These are phyloP conservation scores for Pemphredon lugubris DNA, from an alignment of 2,888 invertebrate genomes.

Conservation along the genomic window DNA sequence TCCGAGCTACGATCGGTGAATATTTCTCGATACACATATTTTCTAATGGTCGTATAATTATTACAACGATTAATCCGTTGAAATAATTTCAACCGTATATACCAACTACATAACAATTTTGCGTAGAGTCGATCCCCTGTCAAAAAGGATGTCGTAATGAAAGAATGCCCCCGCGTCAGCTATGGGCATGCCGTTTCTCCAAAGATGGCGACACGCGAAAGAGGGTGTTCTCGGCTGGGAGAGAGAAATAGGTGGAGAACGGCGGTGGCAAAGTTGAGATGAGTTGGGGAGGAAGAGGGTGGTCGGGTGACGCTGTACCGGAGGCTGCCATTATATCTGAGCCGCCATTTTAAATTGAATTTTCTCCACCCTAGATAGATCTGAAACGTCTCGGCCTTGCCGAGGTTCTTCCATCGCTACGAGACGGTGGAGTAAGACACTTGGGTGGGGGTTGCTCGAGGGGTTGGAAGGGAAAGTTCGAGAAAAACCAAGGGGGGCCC, in stretches of 20 bases:
- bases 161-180: constrained; percentile 66
- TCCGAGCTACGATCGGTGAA: no score
- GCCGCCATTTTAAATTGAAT: constrained; percentile 81
- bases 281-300: constrained; percentile 71
- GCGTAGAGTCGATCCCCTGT: not conserved
- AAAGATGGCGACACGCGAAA: constrained; percentile 70
- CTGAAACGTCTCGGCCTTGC: constrained; percentile 78
- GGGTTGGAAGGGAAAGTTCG: constrained; percentile 26
- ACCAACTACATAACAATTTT: not conserved
- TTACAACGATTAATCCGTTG: not conserved
- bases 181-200: constrained; percentile 70
- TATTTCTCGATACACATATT: no score
- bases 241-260: constrained; percentile 66
- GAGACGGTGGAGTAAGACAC: constrained; percentile 50
- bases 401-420: constrained; percentile 63
- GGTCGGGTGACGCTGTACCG: constrained; percentile 77
- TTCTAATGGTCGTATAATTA: no score
- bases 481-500: constrained; percentile 27
- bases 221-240: constrained; percentile 51
- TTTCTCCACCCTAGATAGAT: constrained; percentile 80
- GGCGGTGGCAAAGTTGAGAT: constrained; percentile 78
- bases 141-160: not conserved
- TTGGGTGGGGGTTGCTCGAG: constrained; percentile 30
- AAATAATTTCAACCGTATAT: not conserved
- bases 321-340: constrained; percentile 81